Base-by-base conservation (phyloP, 1,140 invertebrate species). In the Araneus ventricosus region DNA sequence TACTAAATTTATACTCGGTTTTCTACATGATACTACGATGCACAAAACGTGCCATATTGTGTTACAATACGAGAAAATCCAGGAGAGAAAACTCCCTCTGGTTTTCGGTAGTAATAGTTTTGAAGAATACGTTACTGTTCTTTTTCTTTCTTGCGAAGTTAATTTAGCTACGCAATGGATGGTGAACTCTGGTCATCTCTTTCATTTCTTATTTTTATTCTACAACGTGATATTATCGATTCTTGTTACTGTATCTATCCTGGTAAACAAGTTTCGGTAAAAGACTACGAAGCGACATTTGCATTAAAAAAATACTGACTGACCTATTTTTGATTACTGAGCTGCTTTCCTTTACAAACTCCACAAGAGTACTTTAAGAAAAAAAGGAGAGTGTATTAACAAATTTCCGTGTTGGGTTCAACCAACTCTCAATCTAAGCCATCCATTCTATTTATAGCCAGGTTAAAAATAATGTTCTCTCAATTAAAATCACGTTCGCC, bases 381-480 rank as follows among this genome's bases (percentile, higher is more conserved):
- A 67, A n/a, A 67, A 67, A n/a, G n/a, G n/a, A n/a, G n/a, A n/a
- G n/a, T n/a, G 8, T 67, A 24, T 67, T 67, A 67, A 67, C 63
- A 67, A 61, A 30, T 87, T 87, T 87, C 85, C 85, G n/a, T 27
- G 57, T 87, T 37, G 85, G 63, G 85, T 87, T 88, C 86, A 67
- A 88, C 59, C 86, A 88, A 45, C 61, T 41, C 34, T 30, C 70
- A 20, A 75, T 75, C 30, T n/a, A 75, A 75, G 30, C 30, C 30
- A 20, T 75, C 70, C 63, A 67, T 67, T 61, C 85, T 88, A 88
- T 88, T 88, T 88, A 67, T 63, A 88, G 86, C 1, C 7, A 6
- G 67, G 61, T 67, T 88, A 88, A 88, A 88, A 88, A 88, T 88
- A 88, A 67, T 88, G 85, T 45, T 87, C 85, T 67, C 57, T 87